Evolutionary conservation across 1,140 invertebrate species (phyloP).

Genomic region (Sitobion miscanthi): DNA sequence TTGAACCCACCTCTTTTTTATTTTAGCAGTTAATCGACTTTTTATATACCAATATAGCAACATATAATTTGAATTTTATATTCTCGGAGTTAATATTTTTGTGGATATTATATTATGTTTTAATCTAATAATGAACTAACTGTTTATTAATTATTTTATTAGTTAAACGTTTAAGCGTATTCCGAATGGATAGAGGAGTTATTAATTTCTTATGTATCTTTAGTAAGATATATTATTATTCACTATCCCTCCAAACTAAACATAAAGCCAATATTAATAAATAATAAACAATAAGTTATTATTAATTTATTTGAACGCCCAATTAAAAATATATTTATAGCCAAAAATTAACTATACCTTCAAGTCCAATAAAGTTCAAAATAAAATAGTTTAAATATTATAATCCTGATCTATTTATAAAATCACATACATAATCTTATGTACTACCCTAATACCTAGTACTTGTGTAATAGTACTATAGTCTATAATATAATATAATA

Average conservation of each 20-base stretch:
- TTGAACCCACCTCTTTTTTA: neutral
- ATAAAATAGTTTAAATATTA: too few species aligned
- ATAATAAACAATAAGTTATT: neutral
- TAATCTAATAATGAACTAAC: neutral
- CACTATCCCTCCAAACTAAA: neutral
- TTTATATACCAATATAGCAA: neutral
- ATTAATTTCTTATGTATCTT: neutral
- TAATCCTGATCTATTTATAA: too few species aligned
- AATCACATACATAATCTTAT: neutral
- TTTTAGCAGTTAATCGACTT: neutral
- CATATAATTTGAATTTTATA: too few species aligned
- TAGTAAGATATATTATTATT: neutral
- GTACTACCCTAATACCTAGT: neutral
- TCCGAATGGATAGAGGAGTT: neutral
- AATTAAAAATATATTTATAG: neutral
- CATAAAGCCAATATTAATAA: neutral
- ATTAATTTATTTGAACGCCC: neutral
- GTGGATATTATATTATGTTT: neutral
- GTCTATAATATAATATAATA: neutral
- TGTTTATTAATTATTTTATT: neutral
- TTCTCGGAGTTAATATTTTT: neutral
- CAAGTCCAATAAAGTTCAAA: too few species aligned
- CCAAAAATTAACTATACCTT: neutral
- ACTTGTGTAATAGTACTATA: neutral
- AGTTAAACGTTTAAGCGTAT: neutral